These are phyloP conservation scores for Heterodera schachtii DNA, from an alignment of 1,140 invertebrate species.

Conservation along the genomic window DNA sequence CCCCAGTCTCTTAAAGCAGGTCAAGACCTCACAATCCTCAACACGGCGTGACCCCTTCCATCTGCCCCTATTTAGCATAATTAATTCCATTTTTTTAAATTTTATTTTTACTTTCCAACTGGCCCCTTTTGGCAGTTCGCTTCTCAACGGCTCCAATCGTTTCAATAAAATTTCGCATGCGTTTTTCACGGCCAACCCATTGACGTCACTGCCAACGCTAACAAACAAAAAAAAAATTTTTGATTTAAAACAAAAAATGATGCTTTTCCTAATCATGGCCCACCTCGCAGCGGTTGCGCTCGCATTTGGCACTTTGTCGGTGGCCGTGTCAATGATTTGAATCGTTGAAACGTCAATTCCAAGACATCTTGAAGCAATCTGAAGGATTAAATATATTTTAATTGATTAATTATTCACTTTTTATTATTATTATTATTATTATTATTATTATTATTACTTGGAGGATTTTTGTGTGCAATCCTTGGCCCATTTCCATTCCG, in stretches of 20 bases:
- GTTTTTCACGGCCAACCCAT: constrained; percentile 88
- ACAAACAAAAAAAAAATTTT: neutral
- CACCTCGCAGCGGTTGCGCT: constrained; percentile 80
- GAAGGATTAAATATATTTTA: constrained; percentile 72
- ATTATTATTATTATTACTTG: constrained; percentile 72
- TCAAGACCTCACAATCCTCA: too few relatives aligned
- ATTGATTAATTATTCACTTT: neutral
- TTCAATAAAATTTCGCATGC: constrained; percentile 80
- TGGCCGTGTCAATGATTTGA: constrained; percentile 83
- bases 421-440: constrained; percentile 59
- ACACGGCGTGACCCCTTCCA: too few relatives aligned
- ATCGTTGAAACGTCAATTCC: constrained; percentile 78
- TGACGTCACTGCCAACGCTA: constrained; percentile 85
- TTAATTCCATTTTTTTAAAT: neutral
- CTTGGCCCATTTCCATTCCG: constrained; percentile 94
- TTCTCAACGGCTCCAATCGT: constrained; percentile 78
- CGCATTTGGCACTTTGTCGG: constrained; percentile 91
- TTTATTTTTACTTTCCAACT: constrained; percentile 70
- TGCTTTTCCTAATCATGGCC: neutral
- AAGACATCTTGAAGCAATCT: constrained; percentile 74
- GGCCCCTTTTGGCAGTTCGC: constrained; percentile 76
- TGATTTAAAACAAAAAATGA: neutral
- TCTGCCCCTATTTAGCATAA: too few relatives aligned
- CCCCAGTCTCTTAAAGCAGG: too few relatives aligned
- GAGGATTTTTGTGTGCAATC: constrained; percentile 90